phyloP scores from a whole-genome alignment of 2,888 invertebrate species.

The Linyphia triangularis region DNA sequence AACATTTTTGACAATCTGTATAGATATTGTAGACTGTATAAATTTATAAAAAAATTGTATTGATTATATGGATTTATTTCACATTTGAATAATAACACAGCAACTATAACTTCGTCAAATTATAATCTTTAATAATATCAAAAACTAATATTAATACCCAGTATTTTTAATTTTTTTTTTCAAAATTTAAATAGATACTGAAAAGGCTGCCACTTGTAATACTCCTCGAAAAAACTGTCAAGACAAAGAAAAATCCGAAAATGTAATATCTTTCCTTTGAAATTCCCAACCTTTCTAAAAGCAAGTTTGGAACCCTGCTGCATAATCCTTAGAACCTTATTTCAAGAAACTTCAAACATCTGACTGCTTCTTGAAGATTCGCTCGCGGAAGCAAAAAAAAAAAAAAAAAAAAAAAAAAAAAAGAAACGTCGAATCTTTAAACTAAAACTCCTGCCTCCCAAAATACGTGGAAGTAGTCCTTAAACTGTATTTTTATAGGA shows the following conservation, averaged over 20 bases:
- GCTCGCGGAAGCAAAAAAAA: not conserved
- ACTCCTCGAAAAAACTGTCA: not conserved
- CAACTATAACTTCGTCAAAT: too few species aligned
- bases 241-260: constrained; percentile 3
- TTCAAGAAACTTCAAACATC: not conserved
- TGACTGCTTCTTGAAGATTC: not conserved
- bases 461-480: constrained; percentile 45
- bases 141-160: too few species aligned
- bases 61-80: too few species aligned
- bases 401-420: not conserved
- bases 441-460: constrained; percentile 28
- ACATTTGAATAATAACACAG: too few species aligned
- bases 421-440: constrained; percentile 16
- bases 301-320: not conserved
- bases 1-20: too few species aligned
- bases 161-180: too few species aligned
- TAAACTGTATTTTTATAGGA: constrained; percentile 67
- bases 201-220: too few species aligned
- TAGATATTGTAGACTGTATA: too few species aligned
- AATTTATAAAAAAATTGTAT: too few species aligned
- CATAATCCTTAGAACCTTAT: constrained; percentile 24
- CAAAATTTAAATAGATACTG: too few species aligned
- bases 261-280: not conserved
- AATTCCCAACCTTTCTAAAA: constrained; percentile 13
- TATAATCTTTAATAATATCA: too few species aligned